Evolutionary conservation across 2,797 vertebrate species (phyloP).

Genomic region (Myotis pilosus): DNA sequence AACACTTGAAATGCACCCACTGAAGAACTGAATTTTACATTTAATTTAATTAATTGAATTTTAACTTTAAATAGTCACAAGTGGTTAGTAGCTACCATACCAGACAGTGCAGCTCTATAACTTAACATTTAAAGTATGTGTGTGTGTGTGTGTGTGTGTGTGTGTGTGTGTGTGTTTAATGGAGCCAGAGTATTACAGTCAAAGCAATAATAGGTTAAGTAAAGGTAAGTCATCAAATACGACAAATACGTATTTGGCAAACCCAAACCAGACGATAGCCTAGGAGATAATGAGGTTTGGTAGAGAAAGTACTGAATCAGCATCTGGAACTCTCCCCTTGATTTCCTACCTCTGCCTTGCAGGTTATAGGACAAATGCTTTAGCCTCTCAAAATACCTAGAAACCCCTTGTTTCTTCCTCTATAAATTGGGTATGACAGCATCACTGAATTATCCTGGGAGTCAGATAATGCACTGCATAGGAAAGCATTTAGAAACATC

Average conservation of each 20-base stretch:
- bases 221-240: neutral
- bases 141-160: neutral
- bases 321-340: neutral
- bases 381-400: constrained; percentile 30
- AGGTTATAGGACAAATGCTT: neutral
- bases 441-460: constrained; percentile 25
- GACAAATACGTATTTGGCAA: neutral
- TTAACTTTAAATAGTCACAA: neutral
- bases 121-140: constrained; percentile 24
- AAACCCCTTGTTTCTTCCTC: constrained; percentile 8
- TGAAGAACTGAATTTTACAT: neutral
- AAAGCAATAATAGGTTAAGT: neutral
- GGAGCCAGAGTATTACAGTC: neutral
- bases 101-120: neutral
- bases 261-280: neutral
- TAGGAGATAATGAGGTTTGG: neutral
- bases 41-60: constrained; percentile 32
- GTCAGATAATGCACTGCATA: neutral
- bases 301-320: neutral
- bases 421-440: constrained; percentile 13
- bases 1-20: neutral
- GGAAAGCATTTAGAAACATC: neutral
- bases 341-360: neutral
- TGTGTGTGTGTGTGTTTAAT: neutral
- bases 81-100: neutral